A percentile compares a stretch with the other conserved stretches of the same genome.
Conservation (phyloP, 2,797 vertebrate genomes). For the Enteromius mattozi region DNA sequence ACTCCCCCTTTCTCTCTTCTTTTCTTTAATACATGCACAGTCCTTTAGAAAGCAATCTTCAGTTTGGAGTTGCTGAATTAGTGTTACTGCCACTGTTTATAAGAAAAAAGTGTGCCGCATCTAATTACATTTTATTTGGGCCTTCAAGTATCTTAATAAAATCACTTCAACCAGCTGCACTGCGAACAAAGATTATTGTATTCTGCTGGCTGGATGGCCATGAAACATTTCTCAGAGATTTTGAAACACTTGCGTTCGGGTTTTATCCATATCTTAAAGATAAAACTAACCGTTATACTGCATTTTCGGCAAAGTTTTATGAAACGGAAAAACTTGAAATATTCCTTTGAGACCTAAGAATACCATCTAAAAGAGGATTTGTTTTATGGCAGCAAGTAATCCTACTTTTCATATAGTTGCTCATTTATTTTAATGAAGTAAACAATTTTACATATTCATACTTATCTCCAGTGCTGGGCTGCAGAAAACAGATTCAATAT, state of each 20-base stretch:
- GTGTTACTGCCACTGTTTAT: conserved; percentile 30
- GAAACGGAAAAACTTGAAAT: not conserved
- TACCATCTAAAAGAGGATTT: not conserved
- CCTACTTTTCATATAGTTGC: not conserved
- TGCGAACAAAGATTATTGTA: conserved; percentile 20
- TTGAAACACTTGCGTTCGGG: not conserved
- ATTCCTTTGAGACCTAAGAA: not conserved
- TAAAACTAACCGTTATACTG: not conserved
- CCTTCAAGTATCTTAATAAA: conserved; percentile 38
- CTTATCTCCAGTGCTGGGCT: not conserved
- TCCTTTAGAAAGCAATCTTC: conserved; percentile 38
- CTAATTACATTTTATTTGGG: conserved; percentile 42
- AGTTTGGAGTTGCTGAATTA: conserved; percentile 30
- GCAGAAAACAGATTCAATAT: not conserved
- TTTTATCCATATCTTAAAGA: not conserved
- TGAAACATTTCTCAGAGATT: not conserved
- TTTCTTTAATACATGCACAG: conserved; percentile 28
- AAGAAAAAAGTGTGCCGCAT: conserved; percentile 2
- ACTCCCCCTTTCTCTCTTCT: conserved; percentile 28
- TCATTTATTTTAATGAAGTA: conserved; percentile 25
- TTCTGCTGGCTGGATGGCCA: not conserved
- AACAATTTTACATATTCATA: conserved; percentile 10
- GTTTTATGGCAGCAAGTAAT: conserved; percentile 22
- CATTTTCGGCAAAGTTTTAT: not conserved
- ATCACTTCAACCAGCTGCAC: conserved; percentile 16